Percentiles rank a stretch among this genome's conserved stretches.
Evolutionary conservation across 2,113 vertebrate genomes (phyloP).

Genomic region (Tamias sibiricus): DNA sequence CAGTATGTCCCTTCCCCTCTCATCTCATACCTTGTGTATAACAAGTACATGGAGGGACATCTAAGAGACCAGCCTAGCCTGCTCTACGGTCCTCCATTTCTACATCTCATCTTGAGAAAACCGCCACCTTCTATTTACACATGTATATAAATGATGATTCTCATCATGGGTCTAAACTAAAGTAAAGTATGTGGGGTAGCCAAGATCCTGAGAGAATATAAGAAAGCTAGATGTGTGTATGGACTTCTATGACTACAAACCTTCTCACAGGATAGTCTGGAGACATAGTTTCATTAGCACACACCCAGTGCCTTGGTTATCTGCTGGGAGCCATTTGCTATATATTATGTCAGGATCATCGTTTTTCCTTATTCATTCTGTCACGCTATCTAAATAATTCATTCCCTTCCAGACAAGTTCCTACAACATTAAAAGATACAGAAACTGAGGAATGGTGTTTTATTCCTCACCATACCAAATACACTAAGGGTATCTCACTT

Average conservation of each 20-base stretch:
- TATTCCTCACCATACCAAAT: no score
- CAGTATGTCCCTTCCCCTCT: neutral
- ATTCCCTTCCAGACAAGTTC: conserved; percentile 73
- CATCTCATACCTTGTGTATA: neutral
- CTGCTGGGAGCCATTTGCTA: conserved; percentile 38
- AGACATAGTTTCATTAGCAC: neutral
- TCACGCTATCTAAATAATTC: conserved; percentile 82
- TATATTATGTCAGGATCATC: conserved; percentile 20
- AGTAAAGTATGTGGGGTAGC: neutral
- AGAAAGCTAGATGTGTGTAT: neutral
- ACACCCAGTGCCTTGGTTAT: neutral
- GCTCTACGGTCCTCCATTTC: neutral
- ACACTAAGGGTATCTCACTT: neutral
- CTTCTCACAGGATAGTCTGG: neutral
- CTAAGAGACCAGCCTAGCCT: neutral
- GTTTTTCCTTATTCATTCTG: conserved; percentile 63
- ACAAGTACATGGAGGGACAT: neutral
- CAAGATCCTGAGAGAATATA: neutral
- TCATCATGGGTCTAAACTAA: neutral
- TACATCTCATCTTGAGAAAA: neutral
- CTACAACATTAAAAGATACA: conserved; percentile 58
- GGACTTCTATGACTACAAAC: conserved; percentile 34
- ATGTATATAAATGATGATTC: neutral
- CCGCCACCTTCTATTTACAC: no score
- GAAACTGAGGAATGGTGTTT: conserved; percentile 50